Evolutionary conservation across 1,140 invertebrate genomes (phyloP).

Genomic region (Drosophila cardini): DNA sequence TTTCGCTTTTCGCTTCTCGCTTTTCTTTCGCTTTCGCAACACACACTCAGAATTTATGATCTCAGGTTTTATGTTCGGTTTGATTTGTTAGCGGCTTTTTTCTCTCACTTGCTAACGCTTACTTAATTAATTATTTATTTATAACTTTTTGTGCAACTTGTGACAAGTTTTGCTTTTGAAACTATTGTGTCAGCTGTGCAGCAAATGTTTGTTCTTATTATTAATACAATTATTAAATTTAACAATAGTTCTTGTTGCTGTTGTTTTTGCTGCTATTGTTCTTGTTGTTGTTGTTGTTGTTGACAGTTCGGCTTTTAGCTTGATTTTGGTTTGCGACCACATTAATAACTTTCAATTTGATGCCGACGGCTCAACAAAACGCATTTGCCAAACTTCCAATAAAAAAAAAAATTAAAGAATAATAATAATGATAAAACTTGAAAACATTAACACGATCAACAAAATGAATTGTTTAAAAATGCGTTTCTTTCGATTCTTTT

Average conservation of each 20-base stretch:
- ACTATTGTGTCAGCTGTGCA: slow-evolving; percentile 58
- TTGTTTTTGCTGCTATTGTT: slow-evolving; percentile 3
- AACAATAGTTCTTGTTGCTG: slow-evolving; percentile 17
- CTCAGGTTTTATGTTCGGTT: slow-evolving; percentile 3
- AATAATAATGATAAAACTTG: background rate
- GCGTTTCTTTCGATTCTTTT: background rate
- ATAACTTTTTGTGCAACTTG: slow-evolving; percentile 15
- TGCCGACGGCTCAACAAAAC: slow-evolving; percentile 15
- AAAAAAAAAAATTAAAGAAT: background rate
- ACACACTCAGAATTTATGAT: background rate
- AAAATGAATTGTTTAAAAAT: background rate
- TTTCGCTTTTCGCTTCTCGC: background rate
- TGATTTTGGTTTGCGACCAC: slow-evolving; percentile 33
- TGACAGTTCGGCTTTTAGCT: slow-evolving; percentile 12
- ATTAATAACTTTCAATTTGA: slow-evolving; percentile 39
- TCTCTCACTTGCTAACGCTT: slow-evolving; percentile 6
- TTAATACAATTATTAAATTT: background rate
- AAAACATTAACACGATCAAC: background rate
- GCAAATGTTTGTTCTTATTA: slow-evolving; percentile 18
- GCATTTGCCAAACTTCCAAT: slow-evolving; percentile 19
- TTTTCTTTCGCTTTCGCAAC: slow-evolving; percentile 17
- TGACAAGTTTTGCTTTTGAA: background rate
- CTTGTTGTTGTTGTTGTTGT: slow-evolving; percentile 26
- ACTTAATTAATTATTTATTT: slow-evolving; percentile 2
- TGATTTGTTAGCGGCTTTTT: slow-evolving; percentile 2